Percentiles rank a stretch among this genome's conserved stretches.
Evolutionary conservation across 1,140 invertebrate genomes (phyloP).

Genomic region (Calephelis virginiensis): DNA sequence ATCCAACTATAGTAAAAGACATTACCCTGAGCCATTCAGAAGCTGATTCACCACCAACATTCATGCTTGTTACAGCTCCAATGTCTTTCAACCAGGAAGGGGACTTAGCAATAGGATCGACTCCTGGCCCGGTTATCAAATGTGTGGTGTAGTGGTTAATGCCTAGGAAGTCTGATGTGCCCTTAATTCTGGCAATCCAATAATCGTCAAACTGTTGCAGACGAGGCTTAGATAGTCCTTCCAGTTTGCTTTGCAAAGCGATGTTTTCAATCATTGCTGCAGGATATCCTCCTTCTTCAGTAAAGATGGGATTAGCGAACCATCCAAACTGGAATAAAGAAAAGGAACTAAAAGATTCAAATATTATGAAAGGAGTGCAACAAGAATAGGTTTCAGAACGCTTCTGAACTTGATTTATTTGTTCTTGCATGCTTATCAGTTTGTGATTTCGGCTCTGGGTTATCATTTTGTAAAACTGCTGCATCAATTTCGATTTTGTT

Average conservation of each 20-base stretch:
- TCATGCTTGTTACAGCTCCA: constrained; percentile 63
- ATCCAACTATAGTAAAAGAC: not conserved
- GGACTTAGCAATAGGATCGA: constrained; percentile 63
- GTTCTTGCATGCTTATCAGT: no score
- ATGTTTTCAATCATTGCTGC: constrained; percentile 77
- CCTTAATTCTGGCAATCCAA: constrained; percentile 72
- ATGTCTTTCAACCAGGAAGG: constrained; percentile 76
- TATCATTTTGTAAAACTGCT: no score
- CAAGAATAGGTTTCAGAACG: no score
- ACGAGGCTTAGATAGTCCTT: constrained; percentile 69
- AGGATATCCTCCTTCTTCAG: constrained; percentile 81
- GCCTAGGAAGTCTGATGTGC: constrained; percentile 78
- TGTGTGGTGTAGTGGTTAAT: constrained; percentile 76
- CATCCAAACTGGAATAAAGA: constrained; percentile 77
- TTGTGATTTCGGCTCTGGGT: no score
- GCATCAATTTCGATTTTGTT: no score
- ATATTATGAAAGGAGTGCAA: no score
- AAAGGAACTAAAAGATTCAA: not conserved
- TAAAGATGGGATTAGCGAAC: constrained; percentile 81
- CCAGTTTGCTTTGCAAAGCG: constrained; percentile 65
- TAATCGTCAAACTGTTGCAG: constrained; percentile 73
- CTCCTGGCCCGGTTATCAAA: constrained; percentile 62
- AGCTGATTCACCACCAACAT: constrained; percentile 68
- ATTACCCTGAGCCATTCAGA: constrained; percentile 74
- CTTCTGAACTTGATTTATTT: no score